phyloP scores from a whole-genome alignment of 2,113 vertebrate species.

The Gymnocephalus cernua region DNA sequence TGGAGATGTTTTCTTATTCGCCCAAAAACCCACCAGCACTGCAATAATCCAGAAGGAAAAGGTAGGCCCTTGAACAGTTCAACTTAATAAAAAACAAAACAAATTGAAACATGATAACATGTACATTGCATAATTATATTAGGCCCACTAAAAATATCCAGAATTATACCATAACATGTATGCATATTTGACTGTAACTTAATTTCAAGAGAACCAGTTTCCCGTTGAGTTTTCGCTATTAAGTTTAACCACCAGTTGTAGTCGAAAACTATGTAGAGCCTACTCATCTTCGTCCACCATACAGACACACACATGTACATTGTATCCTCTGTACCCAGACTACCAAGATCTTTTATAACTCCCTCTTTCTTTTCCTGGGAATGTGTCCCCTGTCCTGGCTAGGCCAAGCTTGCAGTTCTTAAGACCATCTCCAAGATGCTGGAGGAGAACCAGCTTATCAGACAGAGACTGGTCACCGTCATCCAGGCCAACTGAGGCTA shows the following conservation, averaged over 20 bases:
- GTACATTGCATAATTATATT: neutral
- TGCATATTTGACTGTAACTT: neutral
- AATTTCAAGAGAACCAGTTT: neutral
- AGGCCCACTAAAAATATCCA: neutral
- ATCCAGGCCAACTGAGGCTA: constrained; percentile 55
- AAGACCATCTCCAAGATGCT: constrained; percentile 91
- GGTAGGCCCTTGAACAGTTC: constrained; percentile 37
- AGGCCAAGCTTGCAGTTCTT: constrained; percentile 83
- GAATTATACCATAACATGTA: neutral
- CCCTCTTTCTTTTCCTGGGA: neutral
- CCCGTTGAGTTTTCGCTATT: neutral
- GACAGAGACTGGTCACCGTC: constrained; percentile 81
- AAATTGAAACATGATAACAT: neutral
- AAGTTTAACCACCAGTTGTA: neutral
- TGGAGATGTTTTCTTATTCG: constrained; percentile 66
- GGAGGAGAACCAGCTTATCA: constrained; percentile 89
- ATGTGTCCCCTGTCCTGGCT: constrained; percentile 5
- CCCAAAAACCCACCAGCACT: constrained; percentile 25
- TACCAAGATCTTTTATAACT: neutral
- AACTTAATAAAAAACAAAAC: neutral
- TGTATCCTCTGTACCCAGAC: neutral
- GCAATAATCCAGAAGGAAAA: constrained; percentile 38
- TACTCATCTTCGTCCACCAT: neutral
- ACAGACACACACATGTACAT: neutral
- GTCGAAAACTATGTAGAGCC: neutral